phyloP scores from a whole-genome alignment of 2,797 vertebrate genomes.

The Petrocephalus schoutedeni region DNA sequence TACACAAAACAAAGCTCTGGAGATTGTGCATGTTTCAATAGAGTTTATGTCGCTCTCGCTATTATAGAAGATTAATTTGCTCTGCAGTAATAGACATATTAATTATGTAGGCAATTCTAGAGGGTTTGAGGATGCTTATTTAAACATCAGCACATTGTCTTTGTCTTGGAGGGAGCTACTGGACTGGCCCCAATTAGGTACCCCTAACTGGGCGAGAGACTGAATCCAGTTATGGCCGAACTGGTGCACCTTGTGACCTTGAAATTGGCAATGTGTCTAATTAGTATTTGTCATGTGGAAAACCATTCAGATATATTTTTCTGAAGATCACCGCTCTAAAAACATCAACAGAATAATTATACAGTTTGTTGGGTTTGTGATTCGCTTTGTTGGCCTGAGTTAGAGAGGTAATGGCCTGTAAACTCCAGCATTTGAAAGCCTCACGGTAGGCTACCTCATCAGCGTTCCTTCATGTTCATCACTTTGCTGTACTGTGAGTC shows the following conservation, averaged over 20 bases:
- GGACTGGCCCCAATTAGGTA: not conserved
- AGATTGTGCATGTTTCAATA: not conserved
- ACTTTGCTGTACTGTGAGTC: not conserved
- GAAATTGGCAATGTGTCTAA: not conserved
- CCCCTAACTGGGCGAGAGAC: not conserved
- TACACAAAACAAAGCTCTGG: not conserved
- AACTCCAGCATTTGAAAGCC: not conserved
- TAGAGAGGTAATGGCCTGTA: constrained; percentile 6
- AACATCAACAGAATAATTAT: not conserved
- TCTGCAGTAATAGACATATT: not conserved
- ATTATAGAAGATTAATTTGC: not conserved
- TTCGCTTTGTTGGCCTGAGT: not conserved
- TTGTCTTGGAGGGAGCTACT: not conserved
- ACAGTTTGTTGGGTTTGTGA: constrained; percentile 3
- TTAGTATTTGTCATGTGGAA: not conserved
- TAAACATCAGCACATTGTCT: not conserved
- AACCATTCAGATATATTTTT: not conserved
- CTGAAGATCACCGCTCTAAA: not conserved
- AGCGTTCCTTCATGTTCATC: not conserved
- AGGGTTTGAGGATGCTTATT: not conserved
- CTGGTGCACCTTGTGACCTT: not conserved
- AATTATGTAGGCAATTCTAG: not conserved
- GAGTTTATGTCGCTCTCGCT: not conserved
- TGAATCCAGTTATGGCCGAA: not conserved
- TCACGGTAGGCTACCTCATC: not conserved